These are phyloP conservation scores for Apteryx mantelli DNA, from an alignment of 2,113 vertebrate species.

Conservation along the genomic window DNA sequence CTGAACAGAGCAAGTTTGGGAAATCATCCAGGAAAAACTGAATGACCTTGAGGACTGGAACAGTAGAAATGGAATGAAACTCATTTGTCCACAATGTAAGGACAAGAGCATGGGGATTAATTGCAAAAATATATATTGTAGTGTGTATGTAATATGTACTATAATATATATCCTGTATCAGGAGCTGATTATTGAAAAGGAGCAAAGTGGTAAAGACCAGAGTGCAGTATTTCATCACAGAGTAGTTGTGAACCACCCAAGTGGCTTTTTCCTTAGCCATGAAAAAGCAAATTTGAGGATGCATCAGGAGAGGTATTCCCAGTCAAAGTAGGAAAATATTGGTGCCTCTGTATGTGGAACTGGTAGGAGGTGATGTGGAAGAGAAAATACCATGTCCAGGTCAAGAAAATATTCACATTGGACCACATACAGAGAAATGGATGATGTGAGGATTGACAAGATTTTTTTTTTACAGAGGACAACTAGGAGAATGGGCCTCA, in stretches of 20 bases:
- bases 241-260: not conserved
- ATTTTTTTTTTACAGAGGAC: not conserved
- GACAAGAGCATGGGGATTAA: not conserved
- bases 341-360: not conserved
- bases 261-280: not conserved
- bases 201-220: not conserved
- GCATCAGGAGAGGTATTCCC: not conserved
- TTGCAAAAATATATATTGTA: not conserved
- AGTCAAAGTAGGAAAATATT: not conserved
- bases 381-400: not conserved
- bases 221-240: not conserved
- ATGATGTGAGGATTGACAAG: not conserved
- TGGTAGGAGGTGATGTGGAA: not conserved
- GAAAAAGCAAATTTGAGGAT: not conserved
- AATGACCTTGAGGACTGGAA: constrained; percentile 52
- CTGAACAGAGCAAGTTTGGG: constrained; percentile 41
- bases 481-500: not conserved
- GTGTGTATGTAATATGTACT: not conserved
- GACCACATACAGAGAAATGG: not conserved
- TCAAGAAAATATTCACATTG: constrained; percentile 30
- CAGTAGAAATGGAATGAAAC: constrained; percentile 3
- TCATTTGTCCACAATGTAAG: constrained; percentile 2
- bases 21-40: constrained; percentile 50
- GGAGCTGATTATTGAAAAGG: not conserved
- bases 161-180: not conserved